Base-by-base conservation (phyloP, 2,113 vertebrate species). In the Ophthalmotilapia sp. region DNA sequence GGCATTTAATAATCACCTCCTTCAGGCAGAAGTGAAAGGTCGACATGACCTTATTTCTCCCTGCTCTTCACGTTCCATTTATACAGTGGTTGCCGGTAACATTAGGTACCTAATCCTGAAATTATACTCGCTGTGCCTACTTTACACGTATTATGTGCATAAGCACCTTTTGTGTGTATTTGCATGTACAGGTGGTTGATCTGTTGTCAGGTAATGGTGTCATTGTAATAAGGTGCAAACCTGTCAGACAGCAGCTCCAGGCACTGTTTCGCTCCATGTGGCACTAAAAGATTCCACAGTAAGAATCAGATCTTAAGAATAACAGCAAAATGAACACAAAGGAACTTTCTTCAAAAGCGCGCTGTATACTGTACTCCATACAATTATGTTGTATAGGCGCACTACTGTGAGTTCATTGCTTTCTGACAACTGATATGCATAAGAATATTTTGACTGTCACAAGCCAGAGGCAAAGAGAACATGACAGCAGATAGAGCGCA, bases 1-100 rank as follows among this genome's bases (percentile, higher is more conserved):
- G 23, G 31, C 42, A 80, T 92, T 93, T 92, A 75, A 88, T 92
- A 89, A 93, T 90, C 90, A 60, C 81, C 82, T 88, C 80, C 88
- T 79, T 89, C 4, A 70, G 88, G 81, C 70, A 88, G 51, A 87
- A 73, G 86, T 85, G 86, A 84, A 85, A 47, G 45, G 65, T 83
- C 86, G 89, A 79, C 86, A 88, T 56, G 45, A 75, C 31, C 75
- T 80, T 49, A 83, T 86, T 92, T 87, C 45, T 70, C 38, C 19
- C n/a, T 3, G 6, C 42, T 87, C 51, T 83, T 82, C 81, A 80
- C 21, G 6, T 88, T 90, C 42, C 80, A 89, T 86, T 90, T 91
- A 93, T 81, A 89, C 68, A 81, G 79, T 79, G 82, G 33, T 85
- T 60, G 82, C 40, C 5, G 2, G 83, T 83, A 88, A 84, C 85